phyloP scores from a whole-genome alignment of 2,888 invertebrate genomes.

The Psylliodes chrysocephalus region DNA sequence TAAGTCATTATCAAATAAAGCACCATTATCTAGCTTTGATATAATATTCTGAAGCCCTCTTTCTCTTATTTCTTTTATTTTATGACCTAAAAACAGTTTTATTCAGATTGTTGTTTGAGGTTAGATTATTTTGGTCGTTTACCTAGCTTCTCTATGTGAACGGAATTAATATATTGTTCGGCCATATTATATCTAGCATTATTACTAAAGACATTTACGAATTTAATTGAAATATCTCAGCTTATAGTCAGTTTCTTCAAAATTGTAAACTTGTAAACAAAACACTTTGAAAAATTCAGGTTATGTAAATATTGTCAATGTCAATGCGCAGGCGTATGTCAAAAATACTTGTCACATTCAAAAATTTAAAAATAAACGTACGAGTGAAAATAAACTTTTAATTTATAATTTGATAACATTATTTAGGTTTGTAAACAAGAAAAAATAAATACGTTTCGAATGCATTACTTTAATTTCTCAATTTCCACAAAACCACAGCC shows the following conservation, averaged over 20 bases:
- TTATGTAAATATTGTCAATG: too few relatives aligned
- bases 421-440: neutral
- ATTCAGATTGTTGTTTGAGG: slow-evolving; percentile 27
- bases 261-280: slow-evolving; percentile 23
- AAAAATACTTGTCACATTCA: slow-evolving; percentile 5
- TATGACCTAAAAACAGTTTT: slow-evolving; percentile 59
- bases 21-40: slow-evolving; percentile 73
- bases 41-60: slow-evolving; percentile 61
- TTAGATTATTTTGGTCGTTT: slow-evolving; percentile 27
- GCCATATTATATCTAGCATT: slow-evolving; percentile 26
- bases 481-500: slow-evolving; percentile 51
- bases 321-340: slow-evolving; percentile 15
- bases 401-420: neutral
- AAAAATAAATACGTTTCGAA: neutral
- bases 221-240: neutral
- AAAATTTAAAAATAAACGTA: slow-evolving; percentile 7
- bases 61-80: slow-evolving; percentile 62
- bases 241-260: neutral
- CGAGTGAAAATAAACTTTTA: slow-evolving; percentile 2
- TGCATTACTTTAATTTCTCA: slow-evolving; percentile 38
- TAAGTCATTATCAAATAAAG: slow-evolving; percentile 71
- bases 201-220: slow-evolving; percentile 2
- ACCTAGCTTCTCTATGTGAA: slow-evolving; percentile 60
- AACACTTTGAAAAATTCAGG: neutral
- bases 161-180: slow-evolving; percentile 52